These are phyloP conservation scores for Drosophila acutilabella DNA, from an alignment of 2,888 invertebrate species.

Conservation along the genomic window DNA sequence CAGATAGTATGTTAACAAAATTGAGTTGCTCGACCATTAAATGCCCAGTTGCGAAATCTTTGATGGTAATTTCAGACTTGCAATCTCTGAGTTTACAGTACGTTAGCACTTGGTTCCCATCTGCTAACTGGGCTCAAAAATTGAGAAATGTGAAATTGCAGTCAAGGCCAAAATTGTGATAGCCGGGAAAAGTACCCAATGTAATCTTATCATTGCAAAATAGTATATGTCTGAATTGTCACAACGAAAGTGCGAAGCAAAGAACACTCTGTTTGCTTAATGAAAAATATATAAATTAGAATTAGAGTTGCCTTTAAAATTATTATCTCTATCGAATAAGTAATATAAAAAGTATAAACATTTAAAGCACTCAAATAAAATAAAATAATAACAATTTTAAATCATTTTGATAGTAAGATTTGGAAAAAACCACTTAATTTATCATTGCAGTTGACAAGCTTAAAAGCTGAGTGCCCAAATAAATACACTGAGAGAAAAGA, in stretches of 20 bases:
- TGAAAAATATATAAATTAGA: conserved; percentile 6
- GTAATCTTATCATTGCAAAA: conserved; percentile 63
- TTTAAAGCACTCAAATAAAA: no score
- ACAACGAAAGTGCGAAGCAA: neutral
- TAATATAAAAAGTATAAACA: neutral
- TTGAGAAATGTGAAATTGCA: conserved; percentile 30
- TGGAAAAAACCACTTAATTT: conserved; percentile 12
- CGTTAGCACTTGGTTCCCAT: no score
- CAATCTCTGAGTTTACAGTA: no score
- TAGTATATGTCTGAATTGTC: conserved; percentile 11
- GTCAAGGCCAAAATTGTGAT: conserved; percentile 45
- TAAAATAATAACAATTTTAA: no score
- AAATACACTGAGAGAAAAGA: no score
- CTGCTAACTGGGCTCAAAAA: neutral
- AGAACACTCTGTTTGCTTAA: conserved; percentile 1
- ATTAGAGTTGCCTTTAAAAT: neutral
- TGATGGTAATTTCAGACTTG: no score
- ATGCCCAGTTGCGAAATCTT: neutral
- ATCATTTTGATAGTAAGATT: neutral
- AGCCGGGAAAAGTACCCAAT: conserved; percentile 40
- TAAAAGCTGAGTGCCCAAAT: conserved; percentile 11
- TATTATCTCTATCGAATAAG: neutral
- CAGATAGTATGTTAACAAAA: conserved; percentile 10
- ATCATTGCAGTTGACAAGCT: conserved; percentile 18
- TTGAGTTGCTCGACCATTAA: no score